Evolutionary conservation across 2,888 invertebrate species (phyloP).

Genomic region (Hesperia comma): DNA sequence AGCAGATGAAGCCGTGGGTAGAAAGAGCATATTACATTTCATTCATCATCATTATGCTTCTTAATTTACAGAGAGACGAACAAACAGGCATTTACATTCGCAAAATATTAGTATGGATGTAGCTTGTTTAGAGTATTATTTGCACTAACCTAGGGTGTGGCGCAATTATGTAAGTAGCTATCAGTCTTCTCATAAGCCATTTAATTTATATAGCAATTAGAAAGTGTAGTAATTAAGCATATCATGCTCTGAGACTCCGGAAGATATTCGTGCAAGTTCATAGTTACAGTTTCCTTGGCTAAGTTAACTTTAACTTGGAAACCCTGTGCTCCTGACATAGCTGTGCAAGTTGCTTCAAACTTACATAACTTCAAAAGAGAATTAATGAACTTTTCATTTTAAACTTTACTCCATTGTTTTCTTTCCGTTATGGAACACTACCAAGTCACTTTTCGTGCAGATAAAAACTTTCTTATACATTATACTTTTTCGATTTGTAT

Average conservation of each 20-base stretch:
- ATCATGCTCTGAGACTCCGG: slow-evolving; percentile 19
- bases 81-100: too few species aligned
- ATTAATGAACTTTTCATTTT: slow-evolving; percentile 23
- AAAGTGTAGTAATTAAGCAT: slow-evolving; percentile 23
- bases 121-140: too few species aligned
- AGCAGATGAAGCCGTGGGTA: too few species aligned
- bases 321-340: slow-evolving; percentile 11
- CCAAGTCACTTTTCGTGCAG: neutral
- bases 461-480: neutral
- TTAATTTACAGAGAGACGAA: too few species aligned
- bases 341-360: neutral
- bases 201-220: neutral
- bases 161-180: too few species aligned
- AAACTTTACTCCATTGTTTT: slow-evolving; percentile 16
- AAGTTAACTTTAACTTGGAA: slow-evolving; percentile 21
- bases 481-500: neutral
- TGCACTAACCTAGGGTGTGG: too few species aligned
- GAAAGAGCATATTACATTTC: too few species aligned
- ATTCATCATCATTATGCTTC: too few species aligned
- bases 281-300: slow-evolving; percentile 27
- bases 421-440: slow-evolving; percentile 4
- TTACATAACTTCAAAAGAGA: slow-evolving; percentile 13
- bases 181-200: too few species aligned
- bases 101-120: too few species aligned
- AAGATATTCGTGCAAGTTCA: slow-evolving; percentile 18